These are phyloP conservation scores for Setipinna tenuifilis DNA, from an alignment of 2,797 vertebrate species.

Conservation along the genomic window DNA sequence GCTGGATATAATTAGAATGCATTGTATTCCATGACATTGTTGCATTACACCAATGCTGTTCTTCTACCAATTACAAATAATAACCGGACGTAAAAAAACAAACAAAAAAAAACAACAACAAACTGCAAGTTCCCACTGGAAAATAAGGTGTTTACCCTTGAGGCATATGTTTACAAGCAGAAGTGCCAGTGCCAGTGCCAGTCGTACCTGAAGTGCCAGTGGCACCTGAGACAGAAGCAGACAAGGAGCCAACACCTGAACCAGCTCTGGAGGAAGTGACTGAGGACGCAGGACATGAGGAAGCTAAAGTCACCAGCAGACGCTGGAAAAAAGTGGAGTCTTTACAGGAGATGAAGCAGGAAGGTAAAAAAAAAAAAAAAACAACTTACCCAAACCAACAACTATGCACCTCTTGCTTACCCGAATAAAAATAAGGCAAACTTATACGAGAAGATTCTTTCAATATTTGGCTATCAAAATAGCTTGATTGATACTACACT, in stretches of 20 bases:
- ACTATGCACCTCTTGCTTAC: background rate
- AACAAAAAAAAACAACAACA: background rate
- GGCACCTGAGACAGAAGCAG: too few species aligned
- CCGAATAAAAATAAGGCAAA: too few species aligned
- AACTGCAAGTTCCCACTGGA: background rate
- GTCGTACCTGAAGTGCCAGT: too few species aligned
- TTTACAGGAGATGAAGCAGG: conserved; percentile 9
- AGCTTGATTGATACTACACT: too few species aligned
- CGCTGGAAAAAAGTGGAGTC: background rate
- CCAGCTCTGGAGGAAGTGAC: too few species aligned
- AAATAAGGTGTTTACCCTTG: background rate
- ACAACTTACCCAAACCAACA: background rate
- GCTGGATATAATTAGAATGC: too few species aligned
- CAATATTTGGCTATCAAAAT: too few species aligned
- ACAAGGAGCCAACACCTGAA: too few species aligned
- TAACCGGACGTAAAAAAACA: background rate
- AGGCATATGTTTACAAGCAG: background rate
- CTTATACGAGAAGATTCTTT: too few species aligned
- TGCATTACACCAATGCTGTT: too few species aligned
- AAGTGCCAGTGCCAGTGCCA: background rate
- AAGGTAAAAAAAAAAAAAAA: conserved; percentile 3
- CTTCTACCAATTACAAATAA: too few species aligned
- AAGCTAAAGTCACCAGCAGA: background rate
- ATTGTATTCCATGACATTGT: too few species aligned
- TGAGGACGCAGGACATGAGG: background rate